Conservation (phyloP, 2,888 invertebrate genomes). For the Synergus itoensis region DNA sequence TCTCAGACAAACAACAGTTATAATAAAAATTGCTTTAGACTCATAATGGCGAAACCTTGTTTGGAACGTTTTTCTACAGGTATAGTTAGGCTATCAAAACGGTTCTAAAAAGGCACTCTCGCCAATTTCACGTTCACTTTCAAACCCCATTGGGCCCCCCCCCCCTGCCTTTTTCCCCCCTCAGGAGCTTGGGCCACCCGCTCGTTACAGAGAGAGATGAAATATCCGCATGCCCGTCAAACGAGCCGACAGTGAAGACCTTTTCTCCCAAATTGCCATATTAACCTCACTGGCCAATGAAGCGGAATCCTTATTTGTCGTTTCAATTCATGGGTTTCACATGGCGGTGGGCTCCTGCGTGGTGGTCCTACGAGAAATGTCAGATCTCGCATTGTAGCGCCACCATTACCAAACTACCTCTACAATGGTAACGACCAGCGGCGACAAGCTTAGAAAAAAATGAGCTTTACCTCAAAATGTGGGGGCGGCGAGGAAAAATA, state of each 20-base stretch:
- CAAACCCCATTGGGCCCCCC: slow-evolving; percentile 32
- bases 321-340: slow-evolving; percentile 42
- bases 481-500: slow-evolving; percentile 34
- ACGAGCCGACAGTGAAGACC: slow-evolving; percentile 47
- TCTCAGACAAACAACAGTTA: not conserved
- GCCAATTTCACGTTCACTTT: slow-evolving; percentile 41
- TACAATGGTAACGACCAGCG: slow-evolving; percentile 20
- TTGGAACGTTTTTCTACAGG: slow-evolving; percentile 34
- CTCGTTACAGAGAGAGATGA: slow-evolving; percentile 48
- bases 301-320: slow-evolving; percentile 44
- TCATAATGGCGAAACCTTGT: slow-evolving; percentile 25
- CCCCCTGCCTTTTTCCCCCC: slow-evolving; percentile 27
- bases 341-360: slow-evolving; percentile 36
- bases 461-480: slow-evolving; percentile 35
- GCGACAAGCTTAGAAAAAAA: slow-evolving; percentile 44
- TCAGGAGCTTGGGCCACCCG: slow-evolving; percentile 38
- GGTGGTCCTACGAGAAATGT: slow-evolving; percentile 42
- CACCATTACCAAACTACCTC: slow-evolving; percentile 44
- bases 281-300: slow-evolving; percentile 45
- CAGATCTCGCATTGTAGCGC: slow-evolving; percentile 52
- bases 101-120: slow-evolving; percentile 35
- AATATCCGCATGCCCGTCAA: slow-evolving; percentile 47
- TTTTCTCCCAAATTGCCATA: slow-evolving; percentile 48
- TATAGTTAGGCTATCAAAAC: slow-evolving; percentile 29
- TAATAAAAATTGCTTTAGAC: slow-evolving; percentile 9